Evolutionary conservation across 2,113 vertebrate genomes (phyloP).

Genomic region (Gymnobelideus leadbeateri): DNA sequence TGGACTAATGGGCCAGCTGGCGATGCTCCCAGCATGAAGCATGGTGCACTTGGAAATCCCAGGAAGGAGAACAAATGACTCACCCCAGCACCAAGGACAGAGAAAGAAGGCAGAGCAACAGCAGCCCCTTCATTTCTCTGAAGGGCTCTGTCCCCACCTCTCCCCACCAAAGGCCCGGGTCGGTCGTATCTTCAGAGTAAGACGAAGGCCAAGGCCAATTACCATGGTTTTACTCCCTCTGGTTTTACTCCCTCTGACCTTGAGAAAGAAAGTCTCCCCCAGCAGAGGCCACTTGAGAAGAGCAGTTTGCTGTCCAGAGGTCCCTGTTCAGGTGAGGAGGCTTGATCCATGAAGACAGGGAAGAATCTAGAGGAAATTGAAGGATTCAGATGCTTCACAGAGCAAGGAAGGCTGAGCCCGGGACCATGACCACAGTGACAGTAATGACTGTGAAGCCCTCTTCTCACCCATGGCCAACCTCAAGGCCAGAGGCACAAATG

Average conservation of each 20-base stretch:
- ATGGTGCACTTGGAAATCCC: slow-evolving; percentile 67
- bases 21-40: slow-evolving; percentile 67
- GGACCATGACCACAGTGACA: neutral
- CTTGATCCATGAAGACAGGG: too few species aligned
- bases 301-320: too few species aligned
- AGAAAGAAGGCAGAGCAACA: neutral
- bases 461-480: neutral
- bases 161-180: neutral
- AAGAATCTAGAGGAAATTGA: neutral
- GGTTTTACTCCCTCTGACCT: too few species aligned
- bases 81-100: neutral
- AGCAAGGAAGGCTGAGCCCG: neutral
- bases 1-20: slow-evolving; percentile 75
- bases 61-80: slow-evolving; percentile 37
- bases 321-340: neutral
- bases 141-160: neutral
- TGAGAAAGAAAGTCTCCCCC: neutral
- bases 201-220: neutral
- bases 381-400: too few species aligned
- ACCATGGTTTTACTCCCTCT: neutral
- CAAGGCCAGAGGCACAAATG: neutral
- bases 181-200: neutral
- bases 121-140: neutral
- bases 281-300: neutral
- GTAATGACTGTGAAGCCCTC: too few species aligned